These are phyloP conservation scores for Pomacea maculata DNA, from an alignment of 1,140 invertebrate genomes.

Conservation along the genomic window DNA sequence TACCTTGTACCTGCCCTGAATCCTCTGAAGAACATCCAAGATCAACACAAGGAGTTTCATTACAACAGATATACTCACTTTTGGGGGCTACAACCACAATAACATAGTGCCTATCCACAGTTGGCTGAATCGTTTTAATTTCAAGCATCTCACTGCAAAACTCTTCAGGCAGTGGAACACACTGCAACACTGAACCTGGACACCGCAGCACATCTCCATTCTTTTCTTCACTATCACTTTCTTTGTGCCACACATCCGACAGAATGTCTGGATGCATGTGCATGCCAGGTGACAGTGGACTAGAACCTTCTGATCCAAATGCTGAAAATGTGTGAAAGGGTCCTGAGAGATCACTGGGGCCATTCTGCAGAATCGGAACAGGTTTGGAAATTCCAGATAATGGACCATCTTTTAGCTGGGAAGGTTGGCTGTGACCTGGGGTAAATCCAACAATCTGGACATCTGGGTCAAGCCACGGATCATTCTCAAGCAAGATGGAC, in stretches of 20 bases:
- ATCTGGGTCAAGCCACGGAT: conserved; percentile 53
- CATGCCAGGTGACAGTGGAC: conserved; percentile 17
- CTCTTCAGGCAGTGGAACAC: conserved; percentile 53
- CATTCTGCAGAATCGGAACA: conserved; percentile 26
- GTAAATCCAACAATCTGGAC: conserved; percentile 58
- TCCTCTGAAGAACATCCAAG: not conserved
- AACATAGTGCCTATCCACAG: conserved; percentile 53
- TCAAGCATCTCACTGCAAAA: conserved; percentile 47
- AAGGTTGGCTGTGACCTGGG: conserved; percentile 30
- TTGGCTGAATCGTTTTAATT: conserved; percentile 51
- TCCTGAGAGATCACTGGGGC: conserved; percentile 31
- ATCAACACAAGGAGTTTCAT: not conserved
- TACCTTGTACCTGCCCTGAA: no score
- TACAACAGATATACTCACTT: conserved; percentile 7
- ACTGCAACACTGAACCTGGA: conserved; percentile 54
- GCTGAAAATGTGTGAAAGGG: conserved; percentile 11
- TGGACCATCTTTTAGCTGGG: conserved; percentile 15
- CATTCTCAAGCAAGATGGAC: conserved; percentile 35
- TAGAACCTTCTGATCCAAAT: conserved; percentile 21
- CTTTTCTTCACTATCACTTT: conserved; percentile 6
- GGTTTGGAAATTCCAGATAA: conserved; percentile 2
- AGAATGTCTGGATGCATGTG: conserved; percentile 21
- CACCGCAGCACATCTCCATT: conserved; percentile 20
- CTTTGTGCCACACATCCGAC: conserved; percentile 14
- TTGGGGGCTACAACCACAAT: conserved; percentile 49